These are phyloP conservation scores for Oxytorus armatus DNA, from an alignment of 2,888 invertebrate species.

Conservation along the genomic window DNA sequence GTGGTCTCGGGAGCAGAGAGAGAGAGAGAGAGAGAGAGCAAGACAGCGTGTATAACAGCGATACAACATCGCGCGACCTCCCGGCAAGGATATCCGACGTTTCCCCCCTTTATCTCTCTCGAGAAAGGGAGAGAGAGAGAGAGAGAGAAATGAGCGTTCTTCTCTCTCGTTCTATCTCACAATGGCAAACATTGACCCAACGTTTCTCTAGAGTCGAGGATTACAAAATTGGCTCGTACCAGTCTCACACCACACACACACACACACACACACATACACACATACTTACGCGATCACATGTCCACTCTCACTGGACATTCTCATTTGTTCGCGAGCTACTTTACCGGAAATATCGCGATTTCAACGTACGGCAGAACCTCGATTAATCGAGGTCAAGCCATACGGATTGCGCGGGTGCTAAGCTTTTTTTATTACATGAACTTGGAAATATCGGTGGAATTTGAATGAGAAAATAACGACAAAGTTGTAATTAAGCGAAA, in stretches of 20 bases:
- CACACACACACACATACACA: no score
- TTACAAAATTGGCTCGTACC: conserved; percentile 64
- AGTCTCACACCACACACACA: no score
- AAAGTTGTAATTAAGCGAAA: no score
- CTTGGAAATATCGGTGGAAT: no score
- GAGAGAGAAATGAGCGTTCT: no score
- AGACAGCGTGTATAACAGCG: conserved; percentile 11
- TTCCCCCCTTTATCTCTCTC: conserved; percentile 12
- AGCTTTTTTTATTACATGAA: no score
- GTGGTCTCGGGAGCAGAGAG: conserved; percentile 3
- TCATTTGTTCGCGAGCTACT: conserved; percentile 1
- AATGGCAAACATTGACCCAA: conserved; percentile 61
- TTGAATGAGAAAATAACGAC: no score
- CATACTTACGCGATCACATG: conserved; percentile 21
- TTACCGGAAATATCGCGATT: conserved; percentile 19
- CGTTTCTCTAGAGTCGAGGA: conserved; percentile 55
- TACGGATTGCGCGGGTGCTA: no score
- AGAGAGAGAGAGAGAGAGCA: not conserved
- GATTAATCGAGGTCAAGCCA: no score
- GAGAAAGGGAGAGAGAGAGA: no score
- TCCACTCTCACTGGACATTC: conserved; percentile 23
- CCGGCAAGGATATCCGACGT: conserved; percentile 52
- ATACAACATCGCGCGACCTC: conserved; percentile 41
- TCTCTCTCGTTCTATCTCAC: conserved; percentile 16
- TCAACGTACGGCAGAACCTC: not conserved